Conservation (phyloP, 2,797 vertebrate genomes). For the Chelon labrosus region DNA sequence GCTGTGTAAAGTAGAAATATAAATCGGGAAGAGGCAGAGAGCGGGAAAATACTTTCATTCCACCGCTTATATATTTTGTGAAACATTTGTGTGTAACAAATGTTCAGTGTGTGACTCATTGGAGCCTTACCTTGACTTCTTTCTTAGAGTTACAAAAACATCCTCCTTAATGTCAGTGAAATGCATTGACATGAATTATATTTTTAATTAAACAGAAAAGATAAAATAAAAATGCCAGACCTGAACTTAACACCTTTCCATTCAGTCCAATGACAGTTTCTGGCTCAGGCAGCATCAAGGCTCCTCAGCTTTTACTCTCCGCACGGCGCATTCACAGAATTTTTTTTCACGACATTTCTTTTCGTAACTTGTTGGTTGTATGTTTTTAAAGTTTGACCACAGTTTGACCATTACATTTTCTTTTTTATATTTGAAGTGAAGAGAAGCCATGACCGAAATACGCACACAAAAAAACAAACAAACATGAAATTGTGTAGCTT, state of each 20-base stretch:
- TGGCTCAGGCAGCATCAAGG: background rate
- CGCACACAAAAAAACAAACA: too few species aligned
- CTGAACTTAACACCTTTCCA: slow-evolving; percentile 1
- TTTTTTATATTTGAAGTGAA: too few species aligned
- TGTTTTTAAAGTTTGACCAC: background rate
- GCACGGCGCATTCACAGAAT: background rate
- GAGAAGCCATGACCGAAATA: too few species aligned
- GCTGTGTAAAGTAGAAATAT: too few species aligned
- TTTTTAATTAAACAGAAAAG: slow-evolving; percentile 45
- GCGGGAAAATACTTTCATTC: background rate
- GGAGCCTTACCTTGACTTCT: too few species aligned
- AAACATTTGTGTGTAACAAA: background rate
- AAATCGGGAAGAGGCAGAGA: too few species aligned
- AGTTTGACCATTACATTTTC: too few species aligned
- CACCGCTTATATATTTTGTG: background rate
- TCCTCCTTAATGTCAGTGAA: background rate
- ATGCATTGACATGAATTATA: slow-evolving; percentile 9
- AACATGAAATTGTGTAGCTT: too few species aligned
- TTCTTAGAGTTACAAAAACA: background rate
- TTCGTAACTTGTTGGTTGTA: slow-evolving; percentile 5
- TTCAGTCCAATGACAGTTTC: too few species aligned
- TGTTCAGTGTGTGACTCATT: too few species aligned
- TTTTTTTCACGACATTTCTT: slow-evolving; percentile 25
- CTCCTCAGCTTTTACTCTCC: background rate
- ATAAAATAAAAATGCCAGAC: slow-evolving; percentile 22